These are phyloP conservation scores for Emydura subglobosa DNA, from an alignment of 2,113 vertebrate species.

Conservation along the genomic window DNA sequence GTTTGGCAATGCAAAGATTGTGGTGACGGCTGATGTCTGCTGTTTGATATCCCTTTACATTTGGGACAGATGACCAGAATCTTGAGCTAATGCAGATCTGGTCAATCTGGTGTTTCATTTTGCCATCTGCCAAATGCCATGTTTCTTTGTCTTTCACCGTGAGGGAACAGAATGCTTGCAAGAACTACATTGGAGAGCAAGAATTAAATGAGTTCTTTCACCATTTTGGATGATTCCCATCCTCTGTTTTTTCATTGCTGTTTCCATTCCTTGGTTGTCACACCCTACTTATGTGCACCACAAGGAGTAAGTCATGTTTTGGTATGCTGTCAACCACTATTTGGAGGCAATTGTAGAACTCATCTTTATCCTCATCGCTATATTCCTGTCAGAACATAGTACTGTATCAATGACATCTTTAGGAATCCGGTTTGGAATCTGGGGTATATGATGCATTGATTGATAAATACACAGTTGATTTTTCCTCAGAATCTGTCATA, in stretches of 20 bases:
- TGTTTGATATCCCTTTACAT: not conserved
- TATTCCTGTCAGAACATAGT: not conserved
- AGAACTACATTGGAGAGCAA: not conserved
- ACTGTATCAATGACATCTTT: not conserved
- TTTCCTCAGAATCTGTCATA: not conserved
- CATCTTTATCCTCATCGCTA: not conserved
- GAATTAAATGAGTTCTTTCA: not conserved
- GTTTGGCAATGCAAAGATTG: not conserved
- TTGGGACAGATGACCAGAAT: not conserved
- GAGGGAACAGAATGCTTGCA: not conserved
- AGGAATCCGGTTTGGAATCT: not conserved
- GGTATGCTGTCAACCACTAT: not conserved
- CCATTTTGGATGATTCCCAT: not conserved
- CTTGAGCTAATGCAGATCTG: not conserved
- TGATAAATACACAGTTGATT: not conserved
- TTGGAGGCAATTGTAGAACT: not conserved
- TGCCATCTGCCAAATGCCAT: not conserved
- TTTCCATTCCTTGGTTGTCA: not conserved
- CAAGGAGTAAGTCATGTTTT: not conserved
- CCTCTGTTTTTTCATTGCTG: not conserved
- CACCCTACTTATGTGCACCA: not conserved
- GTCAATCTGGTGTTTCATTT: not conserved
- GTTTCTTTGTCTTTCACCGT: not conserved
- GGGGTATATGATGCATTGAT: not conserved
- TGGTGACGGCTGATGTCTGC: not conserved